Percentiles rank a stretch among this genome's conserved stretches.
Evolutionary conservation across 1,140 invertebrate genomes (phyloP).

Genomic region (Charaxes varanes): DNA sequence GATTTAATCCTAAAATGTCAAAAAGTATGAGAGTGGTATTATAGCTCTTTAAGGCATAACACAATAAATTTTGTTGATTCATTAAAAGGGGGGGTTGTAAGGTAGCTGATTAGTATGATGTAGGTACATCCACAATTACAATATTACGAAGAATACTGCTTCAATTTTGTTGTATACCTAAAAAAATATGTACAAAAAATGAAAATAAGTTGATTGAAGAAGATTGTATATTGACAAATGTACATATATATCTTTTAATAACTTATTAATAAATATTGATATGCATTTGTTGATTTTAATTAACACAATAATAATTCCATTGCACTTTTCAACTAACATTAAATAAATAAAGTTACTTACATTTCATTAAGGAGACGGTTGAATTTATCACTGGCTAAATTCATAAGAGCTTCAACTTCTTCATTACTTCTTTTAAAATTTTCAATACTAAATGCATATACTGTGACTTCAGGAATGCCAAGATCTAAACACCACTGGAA

Average conservation of each 20-base stretch:
- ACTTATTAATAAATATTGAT: background rate
- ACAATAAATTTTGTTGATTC: too few species aligned
- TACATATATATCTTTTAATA: background rate
- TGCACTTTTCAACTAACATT: slow-evolving; percentile 5
- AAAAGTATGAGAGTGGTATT: too few species aligned
- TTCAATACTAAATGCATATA: slow-evolving; percentile 99
- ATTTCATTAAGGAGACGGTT: slow-evolving; percentile 88
- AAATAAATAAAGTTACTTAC: slow-evolving; percentile 69
- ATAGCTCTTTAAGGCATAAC: too few species aligned
- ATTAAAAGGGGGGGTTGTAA: too few species aligned
- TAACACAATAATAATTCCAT: background rate
- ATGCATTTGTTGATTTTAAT: background rate
- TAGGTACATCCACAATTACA: too few species aligned
- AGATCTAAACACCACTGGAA: slow-evolving; percentile 80
- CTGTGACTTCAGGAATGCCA: slow-evolving; percentile 91
- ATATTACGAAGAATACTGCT: too few species aligned
- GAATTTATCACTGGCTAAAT: slow-evolving; percentile 93
- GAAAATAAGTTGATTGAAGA: too few species aligned
- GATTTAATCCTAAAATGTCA: too few species aligned
- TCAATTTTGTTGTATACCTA: too few species aligned
- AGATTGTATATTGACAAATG: background rate
- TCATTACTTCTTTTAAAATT: slow-evolving; percentile 96
- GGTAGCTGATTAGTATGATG: too few species aligned
- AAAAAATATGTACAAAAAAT: too few species aligned
- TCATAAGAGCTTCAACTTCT: slow-evolving; percentile 94